phyloP scores from a whole-genome alignment of 2,888 invertebrate species.

The Ophioninae sp. region DNA sequence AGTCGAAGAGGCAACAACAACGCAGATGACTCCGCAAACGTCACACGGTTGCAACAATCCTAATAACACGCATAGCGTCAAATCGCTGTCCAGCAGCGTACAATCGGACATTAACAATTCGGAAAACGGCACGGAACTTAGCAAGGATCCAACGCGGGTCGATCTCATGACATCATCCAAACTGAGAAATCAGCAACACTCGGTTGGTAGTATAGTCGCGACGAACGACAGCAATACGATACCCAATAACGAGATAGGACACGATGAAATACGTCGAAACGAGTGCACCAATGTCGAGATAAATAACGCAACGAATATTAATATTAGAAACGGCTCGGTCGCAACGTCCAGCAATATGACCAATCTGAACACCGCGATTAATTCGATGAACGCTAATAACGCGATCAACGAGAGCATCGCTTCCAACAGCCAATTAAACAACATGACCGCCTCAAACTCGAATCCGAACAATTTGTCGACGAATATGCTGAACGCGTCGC shows the following conservation, averaged over 20 bases:
- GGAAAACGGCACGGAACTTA: conserved; percentile 72
- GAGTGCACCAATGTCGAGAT: conserved; percentile 80
- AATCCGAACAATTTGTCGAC: conserved; percentile 69
- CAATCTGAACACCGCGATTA: conserved; percentile 76
- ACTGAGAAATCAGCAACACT: conserved; percentile 46
- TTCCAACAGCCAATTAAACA: conserved; percentile 75
- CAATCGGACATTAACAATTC: conserved; percentile 74
- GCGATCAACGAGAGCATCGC: conserved; percentile 80
- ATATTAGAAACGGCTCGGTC: conserved; percentile 77
- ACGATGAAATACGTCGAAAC: conserved; percentile 69
- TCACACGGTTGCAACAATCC: conserved; percentile 68
- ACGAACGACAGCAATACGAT: conserved; percentile 67
- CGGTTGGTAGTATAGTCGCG: conserved; percentile 42
- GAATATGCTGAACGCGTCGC: conserved; percentile 67
- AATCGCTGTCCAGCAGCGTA: conserved; percentile 69
- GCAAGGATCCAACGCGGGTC: conserved; percentile 65
- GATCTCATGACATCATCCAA: conserved; percentile 47
- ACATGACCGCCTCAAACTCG: conserved; percentile 62
- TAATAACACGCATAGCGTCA: conserved; percentile 65
- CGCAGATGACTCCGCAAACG: conserved; percentile 62
- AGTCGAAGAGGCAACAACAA: neutral
- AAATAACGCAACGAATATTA: conserved; percentile 80
- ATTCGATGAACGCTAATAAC: conserved; percentile 77
- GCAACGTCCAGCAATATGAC: conserved; percentile 75
- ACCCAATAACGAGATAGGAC: conserved; percentile 68